phyloP scores from a whole-genome alignment of 2,113 vertebrate species.

The Hemicordylus capensis region DNA sequence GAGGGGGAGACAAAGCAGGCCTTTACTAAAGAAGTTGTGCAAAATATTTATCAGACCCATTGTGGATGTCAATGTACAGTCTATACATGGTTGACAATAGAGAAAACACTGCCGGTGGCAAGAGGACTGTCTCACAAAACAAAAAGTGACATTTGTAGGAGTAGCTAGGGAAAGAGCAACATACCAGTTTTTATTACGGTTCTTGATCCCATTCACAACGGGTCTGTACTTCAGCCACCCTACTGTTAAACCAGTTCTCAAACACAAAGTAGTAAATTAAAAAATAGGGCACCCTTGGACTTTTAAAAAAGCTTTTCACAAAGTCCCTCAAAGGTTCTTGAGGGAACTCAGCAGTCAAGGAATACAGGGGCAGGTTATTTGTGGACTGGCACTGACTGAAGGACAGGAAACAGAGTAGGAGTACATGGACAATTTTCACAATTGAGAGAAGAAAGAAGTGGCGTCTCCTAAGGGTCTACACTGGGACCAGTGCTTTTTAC shows the following conservation, averaged over 20 bases:
- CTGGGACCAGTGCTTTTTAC: too few relatives aligned
- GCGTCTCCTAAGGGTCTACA: too few relatives aligned
- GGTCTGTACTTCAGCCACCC: neutral
- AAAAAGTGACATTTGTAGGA: slow-evolving; percentile 48
- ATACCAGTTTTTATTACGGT: neutral
- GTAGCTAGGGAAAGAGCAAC: slow-evolving; percentile 35
- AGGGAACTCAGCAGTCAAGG: too few relatives aligned
- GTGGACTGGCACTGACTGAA: too few relatives aligned
- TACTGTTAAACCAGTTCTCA: neutral
- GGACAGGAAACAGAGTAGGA: too few relatives aligned
- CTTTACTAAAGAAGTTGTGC: slow-evolving; percentile 37
- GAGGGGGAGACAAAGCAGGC: slow-evolving; percentile 24
- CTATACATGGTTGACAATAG: neutral
- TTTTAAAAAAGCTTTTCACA: too few relatives aligned
- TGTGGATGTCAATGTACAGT: neutral
- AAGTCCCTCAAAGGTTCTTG: too few relatives aligned
- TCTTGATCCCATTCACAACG: neutral
- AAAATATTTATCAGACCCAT: neutral
- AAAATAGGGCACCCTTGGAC: too few relatives aligned
- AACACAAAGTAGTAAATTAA: neutral
- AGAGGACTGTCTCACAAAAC: neutral
- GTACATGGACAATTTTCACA: too few relatives aligned
- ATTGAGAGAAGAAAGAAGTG: too few relatives aligned
- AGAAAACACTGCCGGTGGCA: neutral
- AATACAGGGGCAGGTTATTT: too few relatives aligned